phyloP scores from a whole-genome alignment of 30 jellyfish, hydroid and myxozoan genomes.

The Haliclystus octoradiatus region DNA sequence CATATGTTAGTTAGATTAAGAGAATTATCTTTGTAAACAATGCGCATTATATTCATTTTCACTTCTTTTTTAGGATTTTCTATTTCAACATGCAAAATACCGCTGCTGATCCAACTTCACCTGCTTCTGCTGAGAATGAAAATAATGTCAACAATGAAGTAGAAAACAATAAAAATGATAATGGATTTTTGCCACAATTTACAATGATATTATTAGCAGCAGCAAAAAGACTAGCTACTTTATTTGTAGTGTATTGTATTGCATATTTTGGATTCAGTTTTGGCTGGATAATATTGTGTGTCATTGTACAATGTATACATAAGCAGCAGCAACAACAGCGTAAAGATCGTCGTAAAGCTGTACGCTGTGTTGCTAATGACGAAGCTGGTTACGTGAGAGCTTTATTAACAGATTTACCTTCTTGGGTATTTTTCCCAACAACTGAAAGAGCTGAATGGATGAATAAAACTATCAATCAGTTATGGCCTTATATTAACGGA shows the following conservation, averaged over 20 bases:
- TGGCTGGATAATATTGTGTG: conserved; percentile 33
- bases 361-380: conserved; percentile 17
- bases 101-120: too few relatives aligned
- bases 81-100: too few relatives aligned
- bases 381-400: conserved; percentile 19
- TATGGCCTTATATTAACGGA: conserved; percentile 58
- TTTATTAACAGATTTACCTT: conserved; percentile 23
- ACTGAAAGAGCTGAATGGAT: conserved; percentile 68
- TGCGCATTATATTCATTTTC: too few relatives aligned
- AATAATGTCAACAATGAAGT: too few relatives aligned
- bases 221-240: conserved; percentile 17
- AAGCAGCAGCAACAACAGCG: conserved; percentile 28
- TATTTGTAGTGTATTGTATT: conserved; percentile 25
- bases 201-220: background rate
- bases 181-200: too few relatives aligned
- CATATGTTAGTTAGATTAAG: too few relatives aligned
- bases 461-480: conserved; percentile 33
- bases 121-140: too few relatives aligned
- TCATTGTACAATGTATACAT: conserved; percentile 6
- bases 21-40: too few relatives aligned
- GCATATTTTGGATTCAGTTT: conserved; percentile 37
- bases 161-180: too few relatives aligned
- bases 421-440: conserved; percentile 66
- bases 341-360: background rate
- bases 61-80: too few relatives aligned